Evolutionary conservation across 2,113 vertebrate genomes (phyloP).

Genomic region (Phrynosoma blainvillii): DNA sequence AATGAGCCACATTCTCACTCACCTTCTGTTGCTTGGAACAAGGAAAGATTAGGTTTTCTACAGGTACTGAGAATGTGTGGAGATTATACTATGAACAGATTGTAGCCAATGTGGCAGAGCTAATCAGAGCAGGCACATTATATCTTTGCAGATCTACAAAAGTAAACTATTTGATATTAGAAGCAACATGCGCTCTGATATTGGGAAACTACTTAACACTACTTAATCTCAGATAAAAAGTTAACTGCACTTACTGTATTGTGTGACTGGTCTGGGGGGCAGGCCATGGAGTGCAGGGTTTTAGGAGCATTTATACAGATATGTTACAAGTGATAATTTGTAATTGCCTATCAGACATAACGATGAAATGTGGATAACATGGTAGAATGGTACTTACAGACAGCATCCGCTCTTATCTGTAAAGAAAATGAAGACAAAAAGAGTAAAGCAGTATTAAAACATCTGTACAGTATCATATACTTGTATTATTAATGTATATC

Average conservation of each 20-base stretch:
- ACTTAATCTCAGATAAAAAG: background rate
- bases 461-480: conserved; percentile 18
- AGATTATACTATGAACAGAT: background rate
- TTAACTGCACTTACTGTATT: background rate
- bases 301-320: background rate
- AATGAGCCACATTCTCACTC: background rate
- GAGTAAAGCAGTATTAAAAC: conserved; percentile 5
- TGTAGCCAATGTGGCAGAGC: background rate
- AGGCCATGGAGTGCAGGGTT: background rate
- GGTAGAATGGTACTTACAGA: conserved; percentile 67
- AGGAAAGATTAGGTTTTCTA: background rate
- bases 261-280: background rate
- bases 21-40: background rate
- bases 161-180: background rate
- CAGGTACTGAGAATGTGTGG: background rate
- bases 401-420: conserved; percentile 64
- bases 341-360: background rate
- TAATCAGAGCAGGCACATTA: background rate
- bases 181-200: background rate
- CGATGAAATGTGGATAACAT: background rate
- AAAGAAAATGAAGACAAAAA: conserved; percentile 27
- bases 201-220: background rate
- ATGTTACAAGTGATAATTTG: background rate
- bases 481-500: background rate
- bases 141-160: background rate